phyloP scores from a whole-genome alignment of 2,797 vertebrate genomes.

The Mus caroli region DNA sequence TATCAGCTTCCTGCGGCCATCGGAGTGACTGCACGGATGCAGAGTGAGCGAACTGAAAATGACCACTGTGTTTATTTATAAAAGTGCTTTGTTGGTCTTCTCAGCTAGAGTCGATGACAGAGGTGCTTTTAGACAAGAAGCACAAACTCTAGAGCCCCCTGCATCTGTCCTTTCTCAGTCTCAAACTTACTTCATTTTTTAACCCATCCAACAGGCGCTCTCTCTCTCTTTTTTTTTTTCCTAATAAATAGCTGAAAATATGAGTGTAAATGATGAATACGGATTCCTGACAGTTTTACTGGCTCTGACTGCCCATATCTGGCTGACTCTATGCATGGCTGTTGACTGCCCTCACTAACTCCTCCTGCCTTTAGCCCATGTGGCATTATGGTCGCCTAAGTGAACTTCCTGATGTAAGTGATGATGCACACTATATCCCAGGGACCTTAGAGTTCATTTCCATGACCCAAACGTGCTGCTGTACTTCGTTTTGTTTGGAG shows the following conservation, averaged over 20 bases:
- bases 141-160: conserved; percentile 86
- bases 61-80: conserved; percentile 89
- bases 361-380: not conserved
- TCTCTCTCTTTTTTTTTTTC: conserved; percentile 63
- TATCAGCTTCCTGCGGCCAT: not conserved
- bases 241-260: conserved; percentile 83
- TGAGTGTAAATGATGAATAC: conserved; percentile 82
- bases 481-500: conserved; percentile 54
- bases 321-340: conserved; percentile 44
- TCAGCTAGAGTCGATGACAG: conserved; percentile 87
- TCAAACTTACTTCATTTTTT: conserved; percentile 86
- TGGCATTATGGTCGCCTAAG: not conserved
- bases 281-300: conserved; percentile 87
- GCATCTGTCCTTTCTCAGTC: conserved; percentile 89
- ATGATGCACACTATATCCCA: conserved; percentile 30
- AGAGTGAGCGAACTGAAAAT: conserved; percentile 75
- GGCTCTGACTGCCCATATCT: conserved; percentile 75
- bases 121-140: conserved; percentile 86
- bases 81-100: conserved; percentile 84
- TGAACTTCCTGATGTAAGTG: conserved; percentile 38
- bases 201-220: conserved; percentile 70
- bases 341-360: not conserved
- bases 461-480: conserved; percentile 44
- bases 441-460: conserved; percentile 49
- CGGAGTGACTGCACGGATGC: conserved; percentile 37